These are phyloP conservation scores for Leptinotarsa juncta DNA, from an alignment of 2,888 invertebrate species.

Conservation along the genomic window DNA sequence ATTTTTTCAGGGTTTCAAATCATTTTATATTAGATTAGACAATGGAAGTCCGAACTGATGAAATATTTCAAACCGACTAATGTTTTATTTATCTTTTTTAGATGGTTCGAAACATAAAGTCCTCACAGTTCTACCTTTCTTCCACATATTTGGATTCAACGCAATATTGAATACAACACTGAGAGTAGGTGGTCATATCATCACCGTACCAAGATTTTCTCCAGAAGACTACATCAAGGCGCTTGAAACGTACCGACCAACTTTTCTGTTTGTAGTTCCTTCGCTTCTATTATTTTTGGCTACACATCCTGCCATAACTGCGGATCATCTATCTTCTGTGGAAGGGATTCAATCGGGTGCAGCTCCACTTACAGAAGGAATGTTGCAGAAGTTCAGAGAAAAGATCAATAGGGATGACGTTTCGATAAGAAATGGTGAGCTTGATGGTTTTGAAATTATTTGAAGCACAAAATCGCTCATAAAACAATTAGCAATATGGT, in stretches of 20 bases:
- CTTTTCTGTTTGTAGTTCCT: conserved; percentile 78
- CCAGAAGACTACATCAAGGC: conserved; percentile 79
- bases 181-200: conserved; percentile 71
- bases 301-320: conserved; percentile 76
- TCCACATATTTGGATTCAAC: conserved; percentile 83
- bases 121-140: conserved; percentile 79
- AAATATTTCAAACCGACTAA: no score
- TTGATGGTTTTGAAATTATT: neutral
- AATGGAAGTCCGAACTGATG: no score
- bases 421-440: conserved; percentile 62
- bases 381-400: conserved; percentile 73
- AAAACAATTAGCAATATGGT: no score
- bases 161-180: conserved; percentile 74
- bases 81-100: conserved; percentile 27
- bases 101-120: conserved; percentile 70
- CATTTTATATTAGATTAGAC: no score
- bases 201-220: conserved; percentile 80
- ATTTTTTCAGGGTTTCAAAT: no score
- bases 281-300: conserved; percentile 81
- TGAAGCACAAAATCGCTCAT: neutral
- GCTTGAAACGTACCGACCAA: conserved; percentile 72
- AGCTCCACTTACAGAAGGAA: conserved; percentile 76
- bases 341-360: conserved; percentile 78
- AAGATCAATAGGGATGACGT: conserved; percentile 63
- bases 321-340: conserved; percentile 75